These are phyloP conservation scores for Myodes glareolus DNA, from an alignment of 2,113 vertebrate genomes.

Conservation along the genomic window DNA sequence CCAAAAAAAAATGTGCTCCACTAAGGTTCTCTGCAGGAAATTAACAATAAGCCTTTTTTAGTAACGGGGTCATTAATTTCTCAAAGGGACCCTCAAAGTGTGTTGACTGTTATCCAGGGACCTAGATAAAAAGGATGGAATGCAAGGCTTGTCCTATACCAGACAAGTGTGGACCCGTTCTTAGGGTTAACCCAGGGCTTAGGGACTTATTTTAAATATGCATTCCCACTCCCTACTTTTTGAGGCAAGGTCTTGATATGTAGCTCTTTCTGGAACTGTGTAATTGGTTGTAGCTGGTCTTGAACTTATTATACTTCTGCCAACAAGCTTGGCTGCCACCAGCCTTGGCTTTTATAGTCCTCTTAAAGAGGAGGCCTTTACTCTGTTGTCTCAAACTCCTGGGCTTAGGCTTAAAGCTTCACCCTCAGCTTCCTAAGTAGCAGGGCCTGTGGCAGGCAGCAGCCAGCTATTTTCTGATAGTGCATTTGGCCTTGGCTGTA, in stretches of 20 bases:
- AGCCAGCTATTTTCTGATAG: not conserved
- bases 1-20: constrained; percentile 26
- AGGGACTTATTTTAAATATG: not conserved
- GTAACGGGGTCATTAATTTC: constrained; percentile 74
- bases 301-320: not conserved
- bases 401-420: not conserved
- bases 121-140: not conserved
- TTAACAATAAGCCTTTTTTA: constrained; percentile 58
- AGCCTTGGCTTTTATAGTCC: not conserved
- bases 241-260: not conserved
- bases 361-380: not conserved
- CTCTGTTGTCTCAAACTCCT: not conserved
- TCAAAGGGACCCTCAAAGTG: constrained; percentile 72
- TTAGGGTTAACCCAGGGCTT: not conserved
- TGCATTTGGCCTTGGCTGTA: not conserved
- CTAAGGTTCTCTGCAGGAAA: constrained; percentile 9
- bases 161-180: constrained; percentile 19
- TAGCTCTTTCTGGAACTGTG: not conserved
- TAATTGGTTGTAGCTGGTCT: not conserved
- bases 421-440: not conserved
- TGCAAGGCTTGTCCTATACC: not conserved
- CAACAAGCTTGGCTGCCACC: not conserved
- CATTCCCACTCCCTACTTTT: not conserved
- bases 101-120: constrained; percentile 72
- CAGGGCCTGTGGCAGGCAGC: not conserved